Evolutionary conservation across 1,140 invertebrate genomes (phyloP).

Genomic region (Druon quercuslanigerum): DNA sequence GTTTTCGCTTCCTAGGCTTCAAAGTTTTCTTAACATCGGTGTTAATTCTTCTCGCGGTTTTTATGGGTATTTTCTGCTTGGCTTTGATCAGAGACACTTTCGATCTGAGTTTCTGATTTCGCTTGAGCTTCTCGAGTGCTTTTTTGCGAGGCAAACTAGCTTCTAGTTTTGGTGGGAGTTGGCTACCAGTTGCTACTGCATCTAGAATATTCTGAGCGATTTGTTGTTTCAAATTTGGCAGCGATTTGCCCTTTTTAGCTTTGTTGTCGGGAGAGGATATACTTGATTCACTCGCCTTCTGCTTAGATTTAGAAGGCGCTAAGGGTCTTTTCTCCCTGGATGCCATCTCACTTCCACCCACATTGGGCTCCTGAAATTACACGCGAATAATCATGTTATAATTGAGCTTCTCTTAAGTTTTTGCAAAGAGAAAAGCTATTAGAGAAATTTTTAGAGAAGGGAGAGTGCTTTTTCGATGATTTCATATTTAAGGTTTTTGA

Average conservation of each 20-base stretch:
- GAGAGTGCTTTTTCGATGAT: no score
- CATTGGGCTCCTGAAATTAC: slow-evolving; percentile 73
- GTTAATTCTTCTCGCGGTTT: slow-evolving; percentile 61
- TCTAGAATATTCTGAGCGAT: slow-evolving; percentile 54
- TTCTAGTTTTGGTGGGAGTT: slow-evolving; percentile 68
- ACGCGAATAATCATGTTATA: slow-evolving; percentile 2
- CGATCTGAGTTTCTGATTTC: slow-evolving; percentile 64
- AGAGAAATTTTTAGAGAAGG: no score
- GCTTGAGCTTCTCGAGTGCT: slow-evolving; percentile 65
- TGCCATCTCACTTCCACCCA: slow-evolving; percentile 77
- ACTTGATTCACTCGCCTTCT: slow-evolving; percentile 70
- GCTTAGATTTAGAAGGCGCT: slow-evolving; percentile 74
- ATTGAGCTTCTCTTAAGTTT: background rate
- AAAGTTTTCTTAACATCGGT: slow-evolving; percentile 60
- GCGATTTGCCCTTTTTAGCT: slow-evolving; percentile 63
- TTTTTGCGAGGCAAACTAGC: slow-evolving; percentile 70
- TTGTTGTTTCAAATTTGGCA: slow-evolving; percentile 58
- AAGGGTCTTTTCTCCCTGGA: slow-evolving; percentile 76
- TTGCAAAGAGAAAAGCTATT: no score
- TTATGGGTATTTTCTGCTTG: slow-evolving; percentile 68
- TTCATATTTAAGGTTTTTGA: no score
- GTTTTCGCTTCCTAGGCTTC: slow-evolving; percentile 49
- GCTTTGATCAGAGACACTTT: slow-evolving; percentile 67
- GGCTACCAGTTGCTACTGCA: slow-evolving; percentile 66
- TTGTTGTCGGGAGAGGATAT: slow-evolving; percentile 60